Evolutionary conservation across 2,888 invertebrate genomes (phyloP).

Genomic region (Parnassius orleans): DNA sequence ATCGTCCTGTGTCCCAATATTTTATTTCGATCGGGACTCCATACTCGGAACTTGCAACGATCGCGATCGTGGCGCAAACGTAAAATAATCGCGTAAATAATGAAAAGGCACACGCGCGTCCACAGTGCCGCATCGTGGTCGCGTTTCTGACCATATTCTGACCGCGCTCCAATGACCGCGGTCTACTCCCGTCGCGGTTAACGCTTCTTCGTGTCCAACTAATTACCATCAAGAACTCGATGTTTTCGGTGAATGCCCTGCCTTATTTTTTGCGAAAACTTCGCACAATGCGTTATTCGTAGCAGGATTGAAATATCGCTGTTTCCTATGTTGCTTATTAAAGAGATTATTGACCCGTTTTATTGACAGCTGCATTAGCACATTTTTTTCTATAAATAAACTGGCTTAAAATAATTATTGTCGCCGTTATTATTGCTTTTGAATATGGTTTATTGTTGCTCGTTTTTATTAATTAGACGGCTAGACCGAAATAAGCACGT

Average conservation of each 20-base stretch:
- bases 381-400: no score
- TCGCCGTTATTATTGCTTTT: no score
- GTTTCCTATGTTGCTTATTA: not conserved
- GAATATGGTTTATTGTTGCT: no score
- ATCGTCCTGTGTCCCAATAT: constrained; percentile 66
- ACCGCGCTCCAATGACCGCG: constrained; percentile 57
- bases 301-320: constrained; percentile 9
- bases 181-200: constrained; percentile 38
- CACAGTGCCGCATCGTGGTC: constrained; percentile 59
- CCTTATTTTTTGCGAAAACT: constrained; percentile 32
- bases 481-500: no score
- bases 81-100: constrained; percentile 37
- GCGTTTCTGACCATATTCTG: constrained; percentile 64
- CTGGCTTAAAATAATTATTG: no score
- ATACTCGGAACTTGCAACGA: constrained; percentile 45
- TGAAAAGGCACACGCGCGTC: constrained; percentile 48
- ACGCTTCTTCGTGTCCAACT: constrained; percentile 63
- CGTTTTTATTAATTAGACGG: no score
- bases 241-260: constrained; percentile 75
- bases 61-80: constrained; percentile 40
- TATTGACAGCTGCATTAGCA: no score
- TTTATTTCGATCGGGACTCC: constrained; percentile 71
- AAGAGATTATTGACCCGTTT: constrained; percentile 5
- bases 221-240: constrained; percentile 64
- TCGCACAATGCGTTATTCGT: constrained; percentile 15